Conservation (phyloP, 2,797 vertebrate species). For the Poeciliopsis gracilis region DNA sequence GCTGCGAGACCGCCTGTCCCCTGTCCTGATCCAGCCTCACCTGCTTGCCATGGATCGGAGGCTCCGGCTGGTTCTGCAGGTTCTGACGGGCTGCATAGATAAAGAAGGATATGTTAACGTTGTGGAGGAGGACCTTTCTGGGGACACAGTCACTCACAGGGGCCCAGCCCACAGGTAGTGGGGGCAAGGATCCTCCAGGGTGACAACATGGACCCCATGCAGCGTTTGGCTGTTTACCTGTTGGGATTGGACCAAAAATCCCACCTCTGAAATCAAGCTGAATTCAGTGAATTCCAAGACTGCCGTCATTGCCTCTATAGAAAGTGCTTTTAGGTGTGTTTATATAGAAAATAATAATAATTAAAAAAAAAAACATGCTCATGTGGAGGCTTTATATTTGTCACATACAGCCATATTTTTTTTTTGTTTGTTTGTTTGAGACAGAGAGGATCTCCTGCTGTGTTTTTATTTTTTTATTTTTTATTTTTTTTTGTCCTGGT, state of each 20-base stretch:
- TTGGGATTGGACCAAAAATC: conserved; percentile 46
- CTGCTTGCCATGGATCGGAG: conserved; percentile 94
- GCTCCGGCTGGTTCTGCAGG: conserved; percentile 88
- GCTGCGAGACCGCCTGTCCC: conserved; percentile 85
- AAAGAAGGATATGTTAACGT: conserved; percentile 87
- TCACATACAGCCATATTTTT: conserved; percentile 68
- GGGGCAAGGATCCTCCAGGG: conserved; percentile 55
- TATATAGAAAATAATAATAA: conserved; percentile 33
- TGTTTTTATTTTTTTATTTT: conserved; percentile 27
- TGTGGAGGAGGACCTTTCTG: conserved; percentile 88
- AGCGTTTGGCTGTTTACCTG: conserved; percentile 37
- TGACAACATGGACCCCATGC: conserved; percentile 34
- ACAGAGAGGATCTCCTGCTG: conserved; percentile 53
- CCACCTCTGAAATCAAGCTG: conserved; percentile 75
- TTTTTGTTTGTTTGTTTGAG: conserved; percentile 45
- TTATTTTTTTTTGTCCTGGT: conserved; percentile 35
- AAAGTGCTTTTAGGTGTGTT: conserved; percentile 65
- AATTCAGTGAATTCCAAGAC: conserved; percentile 96
- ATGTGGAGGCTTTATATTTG: conserved; percentile 61
- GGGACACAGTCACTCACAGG: conserved; percentile 75
- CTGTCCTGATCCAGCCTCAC: conserved; percentile 89
- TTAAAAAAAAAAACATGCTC: conserved; percentile 48
- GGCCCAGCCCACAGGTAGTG: conserved; percentile 89
- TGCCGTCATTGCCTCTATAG: conserved; percentile 74
- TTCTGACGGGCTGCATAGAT: conserved; percentile 89